Percentiles rank a stretch among this genome's conserved stretches.
These are phyloP conservation scores for Pavo muticus DNA, from an alignment of 2,113 vertebrate genomes.

Conservation along the genomic window DNA sequence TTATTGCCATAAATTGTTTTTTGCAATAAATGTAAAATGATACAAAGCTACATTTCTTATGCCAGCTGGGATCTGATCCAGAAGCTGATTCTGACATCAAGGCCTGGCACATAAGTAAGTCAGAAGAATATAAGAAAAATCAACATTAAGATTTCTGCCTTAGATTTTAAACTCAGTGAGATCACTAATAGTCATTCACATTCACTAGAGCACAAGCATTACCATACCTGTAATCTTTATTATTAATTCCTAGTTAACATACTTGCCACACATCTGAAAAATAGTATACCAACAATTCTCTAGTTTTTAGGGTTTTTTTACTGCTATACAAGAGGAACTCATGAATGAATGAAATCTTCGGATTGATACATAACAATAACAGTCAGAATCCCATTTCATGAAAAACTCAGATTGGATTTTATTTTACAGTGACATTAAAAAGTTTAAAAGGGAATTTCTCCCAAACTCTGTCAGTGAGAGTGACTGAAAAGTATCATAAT, in stretches of 20 bases:
- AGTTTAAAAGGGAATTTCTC: background rate
- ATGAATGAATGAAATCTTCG: background rate
- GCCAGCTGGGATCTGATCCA: conserved; percentile 29
- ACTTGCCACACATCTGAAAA: background rate
- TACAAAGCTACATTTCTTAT: conserved; percentile 4
- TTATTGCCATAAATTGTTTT: conserved; percentile 54
- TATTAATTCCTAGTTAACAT: background rate
- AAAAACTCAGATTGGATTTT: background rate
- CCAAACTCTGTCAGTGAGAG: background rate
- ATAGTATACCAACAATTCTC: background rate
- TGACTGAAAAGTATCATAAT: background rate
- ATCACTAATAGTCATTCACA: background rate
- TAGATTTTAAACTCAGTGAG: background rate
- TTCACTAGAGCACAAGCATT: background rate
- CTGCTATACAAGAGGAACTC: background rate
- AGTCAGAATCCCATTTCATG: background rate
- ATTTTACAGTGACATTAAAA: background rate
- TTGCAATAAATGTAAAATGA: conserved; percentile 54
- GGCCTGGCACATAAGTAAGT: conserved; percentile 35
- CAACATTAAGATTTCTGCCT: background rate
- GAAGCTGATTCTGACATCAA: conserved; percentile 39
- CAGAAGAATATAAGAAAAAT: conserved; percentile 14
- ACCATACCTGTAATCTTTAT: background rate
- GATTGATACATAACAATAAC: background rate
- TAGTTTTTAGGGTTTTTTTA: background rate